These are phyloP conservation scores for Coregonus sp. DNA, from an alignment of 2,797 vertebrate species.

Conservation along the genomic window DNA sequence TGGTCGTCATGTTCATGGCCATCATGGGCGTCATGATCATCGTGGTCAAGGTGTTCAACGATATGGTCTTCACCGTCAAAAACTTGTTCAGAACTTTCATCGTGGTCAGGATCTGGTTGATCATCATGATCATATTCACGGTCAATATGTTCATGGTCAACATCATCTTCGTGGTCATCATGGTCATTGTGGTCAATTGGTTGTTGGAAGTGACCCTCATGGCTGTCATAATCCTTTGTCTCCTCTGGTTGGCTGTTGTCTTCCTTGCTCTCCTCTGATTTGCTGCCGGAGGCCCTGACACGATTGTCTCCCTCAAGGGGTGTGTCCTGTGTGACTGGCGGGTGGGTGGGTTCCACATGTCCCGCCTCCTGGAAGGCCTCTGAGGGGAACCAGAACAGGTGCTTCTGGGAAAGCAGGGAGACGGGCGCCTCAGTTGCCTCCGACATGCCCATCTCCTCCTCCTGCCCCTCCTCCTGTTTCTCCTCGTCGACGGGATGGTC, in stretches of 20 bases:
- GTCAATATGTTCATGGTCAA: constrained; percentile 1
- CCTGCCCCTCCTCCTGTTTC: constrained; percentile 57
- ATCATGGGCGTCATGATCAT: constrained; percentile 3
- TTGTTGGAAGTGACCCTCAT: constrained; percentile 35
- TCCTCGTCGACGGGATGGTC: constrained; percentile 41
- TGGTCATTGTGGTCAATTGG: constrained; percentile 19
- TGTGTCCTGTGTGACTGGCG: constrained; percentile 62
- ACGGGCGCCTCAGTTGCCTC: constrained; percentile 78
- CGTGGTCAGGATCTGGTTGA: background rate
- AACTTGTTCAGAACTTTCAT: constrained; percentile 31
- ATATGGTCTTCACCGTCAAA: constrained; percentile 16
- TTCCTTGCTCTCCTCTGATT: constrained; percentile 63
- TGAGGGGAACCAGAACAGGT: constrained; percentile 88
- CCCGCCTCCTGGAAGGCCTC: constrained; percentile 79
- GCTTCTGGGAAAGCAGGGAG: constrained; percentile 84
- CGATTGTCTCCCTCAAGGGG: constrained; percentile 68
- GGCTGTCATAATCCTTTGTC: constrained; percentile 50
- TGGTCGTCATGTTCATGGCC: constrained; percentile 22
- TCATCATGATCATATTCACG: constrained; percentile 12
- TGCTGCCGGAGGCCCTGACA: constrained; percentile 61
- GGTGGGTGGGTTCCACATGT: constrained; percentile 58
- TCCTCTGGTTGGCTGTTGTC: constrained; percentile 52
- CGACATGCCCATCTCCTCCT: constrained; percentile 42
- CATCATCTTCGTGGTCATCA: constrained; percentile 31
- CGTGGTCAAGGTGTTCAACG: constrained; percentile 11